Percentiles rank a stretch among this genome's conserved stretches.
phyloP scores from a whole-genome alignment of 2,113 vertebrate genomes.

The Aptenodytes forsteri region DNA sequence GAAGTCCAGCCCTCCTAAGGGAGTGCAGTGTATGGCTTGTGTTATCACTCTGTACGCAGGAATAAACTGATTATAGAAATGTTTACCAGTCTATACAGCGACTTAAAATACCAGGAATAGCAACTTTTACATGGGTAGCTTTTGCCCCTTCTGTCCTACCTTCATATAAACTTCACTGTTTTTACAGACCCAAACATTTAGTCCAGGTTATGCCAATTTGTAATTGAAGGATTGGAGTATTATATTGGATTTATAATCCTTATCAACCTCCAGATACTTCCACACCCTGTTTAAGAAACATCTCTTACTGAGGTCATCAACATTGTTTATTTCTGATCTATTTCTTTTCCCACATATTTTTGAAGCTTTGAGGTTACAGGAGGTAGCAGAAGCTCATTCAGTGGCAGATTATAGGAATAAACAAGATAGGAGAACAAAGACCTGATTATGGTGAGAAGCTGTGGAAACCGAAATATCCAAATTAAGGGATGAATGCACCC shows the following conservation, averaged over 20 bases:
- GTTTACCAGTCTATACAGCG: neutral
- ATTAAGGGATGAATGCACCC: conserved; percentile 37
- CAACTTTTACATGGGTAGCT: neutral
- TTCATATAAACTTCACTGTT: neutral
- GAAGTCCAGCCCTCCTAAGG: neutral
- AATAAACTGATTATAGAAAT: neutral
- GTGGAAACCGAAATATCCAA: conserved; percentile 54
- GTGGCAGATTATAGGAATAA: conserved; percentile 42
- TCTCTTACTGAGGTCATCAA: neutral
- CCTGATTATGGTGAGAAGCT: conserved; percentile 47
- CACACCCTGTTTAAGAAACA: neutral
- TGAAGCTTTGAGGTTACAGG: neutral
- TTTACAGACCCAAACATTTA: neutral
- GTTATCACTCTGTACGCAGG: neutral
- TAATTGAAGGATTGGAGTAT: neutral
- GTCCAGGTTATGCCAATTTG: neutral
- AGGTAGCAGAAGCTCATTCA: conserved; percentile 38
- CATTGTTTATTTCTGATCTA: neutral
- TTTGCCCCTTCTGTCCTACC: neutral
- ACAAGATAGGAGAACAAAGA: conserved; percentile 49
- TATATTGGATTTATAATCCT: neutral
- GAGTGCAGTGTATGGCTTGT: neutral
- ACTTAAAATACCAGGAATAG: neutral
- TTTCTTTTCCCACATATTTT: neutral
- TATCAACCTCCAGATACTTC: neutral